A percentile compares a stretch with the other conserved stretches of the same genome.
phyloP scores from a whole-genome alignment of 2,888 invertebrate genomes.

The Bellardia bayeri region DNA sequence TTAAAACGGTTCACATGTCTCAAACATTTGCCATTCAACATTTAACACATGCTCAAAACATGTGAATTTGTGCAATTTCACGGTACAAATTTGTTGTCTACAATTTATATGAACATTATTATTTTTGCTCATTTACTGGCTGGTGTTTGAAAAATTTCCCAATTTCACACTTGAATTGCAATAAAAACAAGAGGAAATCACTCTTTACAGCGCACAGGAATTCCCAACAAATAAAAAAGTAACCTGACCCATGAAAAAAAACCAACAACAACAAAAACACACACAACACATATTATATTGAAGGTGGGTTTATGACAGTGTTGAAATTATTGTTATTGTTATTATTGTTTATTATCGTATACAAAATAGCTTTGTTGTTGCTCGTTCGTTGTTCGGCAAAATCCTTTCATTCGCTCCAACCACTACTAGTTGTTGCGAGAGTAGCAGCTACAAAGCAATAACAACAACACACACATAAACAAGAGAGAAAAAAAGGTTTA shows the following conservation, averaged over 20 bases:
- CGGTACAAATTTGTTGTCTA: background rate
- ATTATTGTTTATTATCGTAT: background rate
- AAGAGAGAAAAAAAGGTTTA: background rate
- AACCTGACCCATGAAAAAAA: background rate
- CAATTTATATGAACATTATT: background rate
- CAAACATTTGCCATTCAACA: background rate
- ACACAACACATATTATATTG: background rate
- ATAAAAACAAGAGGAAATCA: background rate
- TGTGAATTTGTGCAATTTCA: constrained; percentile 1
- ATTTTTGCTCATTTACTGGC: constrained; percentile 12
- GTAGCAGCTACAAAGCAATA: background rate
- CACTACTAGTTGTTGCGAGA: background rate
- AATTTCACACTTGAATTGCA: constrained; percentile 67
- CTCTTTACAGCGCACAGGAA: background rate
- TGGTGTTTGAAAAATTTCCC: constrained; percentile 35
- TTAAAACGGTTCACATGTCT: background rate
- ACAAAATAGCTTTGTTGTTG: background rate
- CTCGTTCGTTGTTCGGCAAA: background rate
- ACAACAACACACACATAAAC: background rate
- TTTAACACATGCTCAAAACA: background rate
- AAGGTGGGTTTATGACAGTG: constrained; percentile 15
- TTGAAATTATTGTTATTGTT: constrained; percentile 36
- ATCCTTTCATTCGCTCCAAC: background rate
- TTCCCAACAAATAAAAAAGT: background rate
- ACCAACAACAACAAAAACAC: background rate